Conservation (phyloP, 92 coral and sea anemone species). For the Epizoanthus ramosus region DNA sequence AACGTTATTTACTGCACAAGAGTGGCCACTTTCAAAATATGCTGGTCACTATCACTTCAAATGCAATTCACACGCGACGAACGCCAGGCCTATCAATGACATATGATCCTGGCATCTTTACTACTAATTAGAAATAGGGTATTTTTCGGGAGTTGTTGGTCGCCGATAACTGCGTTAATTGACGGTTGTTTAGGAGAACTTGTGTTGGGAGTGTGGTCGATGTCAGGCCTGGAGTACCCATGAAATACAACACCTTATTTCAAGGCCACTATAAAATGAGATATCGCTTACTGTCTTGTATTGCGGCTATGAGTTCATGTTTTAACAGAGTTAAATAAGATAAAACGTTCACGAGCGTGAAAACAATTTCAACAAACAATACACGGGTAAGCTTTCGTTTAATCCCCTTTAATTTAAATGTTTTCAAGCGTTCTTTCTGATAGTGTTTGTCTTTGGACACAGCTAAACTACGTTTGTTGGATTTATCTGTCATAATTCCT, state of each 20-base stretch:
- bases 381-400: conserved; percentile 34
- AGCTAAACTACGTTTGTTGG: conserved; percentile 47
- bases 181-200: conserved; percentile 91
- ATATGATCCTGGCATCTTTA: conserved; percentile 46
- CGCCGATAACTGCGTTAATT: conserved; percentile 46
- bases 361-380: conserved; percentile 24
- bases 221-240: neutral
- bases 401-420: conserved; percentile 60
- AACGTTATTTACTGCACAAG: neutral
- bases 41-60: conserved; percentile 12
- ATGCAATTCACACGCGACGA: conserved; percentile 23
- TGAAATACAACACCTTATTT: conserved; percentile 17
- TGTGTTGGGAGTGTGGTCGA: conserved; percentile 60
- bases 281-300: neutral
- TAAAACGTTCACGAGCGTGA: neutral
- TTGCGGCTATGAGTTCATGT: neutral
- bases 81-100: conserved; percentile 20
- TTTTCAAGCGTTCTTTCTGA: conserved; percentile 43
- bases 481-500: conserved; percentile 45
- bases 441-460: conserved; percentile 59
- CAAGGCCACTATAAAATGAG: neutral
- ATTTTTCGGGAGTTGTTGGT: conserved; percentile 28
- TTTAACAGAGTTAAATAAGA: conserved; percentile 2
- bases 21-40: neutral
- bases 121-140: conserved; percentile 37